phyloP scores from a whole-genome alignment of 2,797 vertebrate species.

The Thripadectes ignobilis region DNA sequence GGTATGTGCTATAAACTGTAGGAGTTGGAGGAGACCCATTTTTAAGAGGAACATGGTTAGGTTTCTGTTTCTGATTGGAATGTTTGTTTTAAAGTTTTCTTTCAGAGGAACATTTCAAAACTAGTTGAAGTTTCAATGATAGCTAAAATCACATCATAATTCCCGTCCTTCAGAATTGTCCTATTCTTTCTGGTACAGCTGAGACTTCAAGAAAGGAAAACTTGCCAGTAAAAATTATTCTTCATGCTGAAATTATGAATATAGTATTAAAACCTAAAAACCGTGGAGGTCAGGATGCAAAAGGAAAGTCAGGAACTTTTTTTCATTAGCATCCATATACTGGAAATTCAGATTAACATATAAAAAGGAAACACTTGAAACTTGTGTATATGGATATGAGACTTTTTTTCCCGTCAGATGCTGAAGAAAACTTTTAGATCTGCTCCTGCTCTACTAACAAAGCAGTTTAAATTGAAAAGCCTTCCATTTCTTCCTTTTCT shows the following conservation, averaged over 20 bases:
- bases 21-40: conserved; percentile 24
- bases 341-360: conserved; percentile 39
- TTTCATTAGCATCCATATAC: background rate
- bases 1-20: conserved; percentile 55
- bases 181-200: background rate
- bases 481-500: background rate
- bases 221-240: background rate
- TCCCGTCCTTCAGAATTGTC: background rate
- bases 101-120: conserved; percentile 7
- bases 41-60: conserved; percentile 35
- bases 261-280: background rate
- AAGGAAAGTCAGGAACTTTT: conserved; percentile 16
- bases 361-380: conserved; percentile 49
- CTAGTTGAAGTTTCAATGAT: background rate
- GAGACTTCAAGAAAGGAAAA: background rate
- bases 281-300: background rate
- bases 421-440: conserved; percentile 22
- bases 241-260: background rate
- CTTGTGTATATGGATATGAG: background rate
- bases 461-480: conserved; percentile 29
- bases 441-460: background rate
- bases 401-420: background rate
- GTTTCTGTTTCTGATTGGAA: conserved; percentile 47
- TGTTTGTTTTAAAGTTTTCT: conserved; percentile 33
- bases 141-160: background rate